Evolutionary conservation across 2,113 vertebrate species (phyloP).

Genomic region (Nycticebus coucang): DNA sequence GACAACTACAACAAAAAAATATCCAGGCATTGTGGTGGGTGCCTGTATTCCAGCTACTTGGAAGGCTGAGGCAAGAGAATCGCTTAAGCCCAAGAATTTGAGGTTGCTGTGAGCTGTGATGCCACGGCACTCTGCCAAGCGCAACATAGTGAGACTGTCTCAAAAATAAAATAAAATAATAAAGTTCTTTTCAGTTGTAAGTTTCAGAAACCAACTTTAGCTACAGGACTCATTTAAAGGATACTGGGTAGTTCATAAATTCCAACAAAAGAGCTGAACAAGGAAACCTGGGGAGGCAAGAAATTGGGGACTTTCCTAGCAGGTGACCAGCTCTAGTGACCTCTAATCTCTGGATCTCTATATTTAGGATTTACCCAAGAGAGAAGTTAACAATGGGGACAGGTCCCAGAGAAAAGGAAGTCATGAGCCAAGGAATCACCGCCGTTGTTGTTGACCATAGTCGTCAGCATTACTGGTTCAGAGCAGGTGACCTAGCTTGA

Average conservation of each 20-base stretch:
- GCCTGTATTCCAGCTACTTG: too few relatives aligned
- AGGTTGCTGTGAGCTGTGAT: too few relatives aligned
- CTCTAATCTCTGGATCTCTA: not conserved
- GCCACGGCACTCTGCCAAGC: too few relatives aligned
- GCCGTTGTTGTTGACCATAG: not conserved
- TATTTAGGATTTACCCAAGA: not conserved
- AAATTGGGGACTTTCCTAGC: not conserved
- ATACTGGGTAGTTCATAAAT: not conserved
- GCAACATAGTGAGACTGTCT: too few relatives aligned
- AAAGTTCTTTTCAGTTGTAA: not conserved
- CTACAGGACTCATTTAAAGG: not conserved
- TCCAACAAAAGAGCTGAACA: not conserved
- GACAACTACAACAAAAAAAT: too few relatives aligned
- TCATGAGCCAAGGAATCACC: not conserved
- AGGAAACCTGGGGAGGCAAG: not conserved
- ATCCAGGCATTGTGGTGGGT: too few relatives aligned
- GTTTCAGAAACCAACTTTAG: slow-evolving; percentile 7
- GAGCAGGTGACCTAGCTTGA: not conserved
- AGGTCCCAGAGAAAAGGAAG: not conserved
- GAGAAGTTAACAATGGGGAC: not conserved
- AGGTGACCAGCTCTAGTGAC: not conserved
- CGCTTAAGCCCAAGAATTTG: too few relatives aligned
- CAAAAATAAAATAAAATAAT: too few relatives aligned
- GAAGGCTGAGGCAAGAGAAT: too few relatives aligned
- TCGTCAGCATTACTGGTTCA: not conserved